phyloP scores from a whole-genome alignment of 2,797 vertebrate species.

The Sciaenops ocellatus region DNA sequence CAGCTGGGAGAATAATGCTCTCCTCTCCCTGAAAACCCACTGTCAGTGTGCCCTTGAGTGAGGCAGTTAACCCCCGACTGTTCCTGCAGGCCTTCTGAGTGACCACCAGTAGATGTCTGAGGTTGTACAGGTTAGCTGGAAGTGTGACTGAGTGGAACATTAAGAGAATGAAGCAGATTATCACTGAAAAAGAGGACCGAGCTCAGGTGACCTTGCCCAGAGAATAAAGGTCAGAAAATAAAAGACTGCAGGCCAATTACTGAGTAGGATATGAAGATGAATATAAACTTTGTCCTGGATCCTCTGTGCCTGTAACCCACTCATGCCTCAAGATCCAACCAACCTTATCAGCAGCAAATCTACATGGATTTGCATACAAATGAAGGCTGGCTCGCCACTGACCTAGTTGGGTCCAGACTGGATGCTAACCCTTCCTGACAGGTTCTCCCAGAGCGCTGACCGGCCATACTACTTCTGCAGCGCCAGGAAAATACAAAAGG shows the following conservation, averaged over 20 bases:
- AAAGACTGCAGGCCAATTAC: constrained; percentile 60
- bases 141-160: constrained; percentile 42
- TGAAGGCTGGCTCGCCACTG: constrained; percentile 76
- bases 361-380: constrained; percentile 85
- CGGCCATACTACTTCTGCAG: constrained; percentile 46
- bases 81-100: constrained; percentile 15
- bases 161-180: constrained; percentile 40
- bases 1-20: constrained; percentile 29
- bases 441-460: constrained; percentile 73
- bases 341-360: constrained; percentile 82
- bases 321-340: constrained; percentile 76
- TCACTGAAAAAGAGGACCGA: constrained; percentile 34
- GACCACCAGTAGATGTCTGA: constrained; percentile 19
- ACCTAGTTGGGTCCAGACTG: constrained; percentile 77
- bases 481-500: constrained; percentile 45
- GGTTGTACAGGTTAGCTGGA: constrained; percentile 26
- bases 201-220: constrained; percentile 62
- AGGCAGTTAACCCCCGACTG: constrained; percentile 1
- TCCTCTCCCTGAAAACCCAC: constrained; percentile 3
- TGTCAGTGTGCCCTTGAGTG: constrained; percentile 27
- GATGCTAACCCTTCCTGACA: constrained; percentile 78
- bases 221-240: constrained; percentile 71
- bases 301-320: constrained; percentile 63
- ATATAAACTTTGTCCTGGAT: constrained; percentile 71
- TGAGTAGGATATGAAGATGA: constrained; percentile 63